phyloP scores from a whole-genome alignment of 2,113 vertebrate genomes.

The Sterrhoptilus dennistouni region DNA sequence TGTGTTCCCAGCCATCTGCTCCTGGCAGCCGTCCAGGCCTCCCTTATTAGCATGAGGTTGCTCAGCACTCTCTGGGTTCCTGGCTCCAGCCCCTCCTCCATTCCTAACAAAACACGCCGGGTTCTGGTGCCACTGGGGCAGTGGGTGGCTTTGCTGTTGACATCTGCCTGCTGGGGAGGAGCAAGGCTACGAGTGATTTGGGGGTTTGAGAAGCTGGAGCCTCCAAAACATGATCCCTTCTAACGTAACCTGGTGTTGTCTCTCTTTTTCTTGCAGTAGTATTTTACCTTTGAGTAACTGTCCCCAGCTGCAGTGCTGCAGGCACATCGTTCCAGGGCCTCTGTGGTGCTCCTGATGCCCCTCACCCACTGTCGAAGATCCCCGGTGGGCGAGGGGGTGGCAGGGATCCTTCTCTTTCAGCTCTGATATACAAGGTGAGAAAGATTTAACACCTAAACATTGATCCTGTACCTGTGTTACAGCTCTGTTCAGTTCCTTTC shows the following conservation, averaged over 20 bases:
- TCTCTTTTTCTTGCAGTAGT: constrained; percentile 78
- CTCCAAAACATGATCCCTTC: neutral
- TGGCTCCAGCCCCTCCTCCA: neutral
- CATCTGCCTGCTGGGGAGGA: neutral
- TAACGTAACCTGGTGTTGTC: neutral
- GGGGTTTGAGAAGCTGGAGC: neutral
- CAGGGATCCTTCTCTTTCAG: constrained; percentile 97
- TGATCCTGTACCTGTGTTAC: neutral
- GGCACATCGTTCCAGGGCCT: constrained; percentile 96
- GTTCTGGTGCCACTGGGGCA: neutral
- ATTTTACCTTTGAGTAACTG: constrained; percentile 86
- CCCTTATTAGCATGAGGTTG: constrained; percentile 30
- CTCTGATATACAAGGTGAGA: constrained; percentile 91
- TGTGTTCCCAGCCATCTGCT: constrained; percentile 16
- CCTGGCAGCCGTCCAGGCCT: constrained; percentile 24
- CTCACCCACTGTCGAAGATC: constrained; percentile 99
- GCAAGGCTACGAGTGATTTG: rapidly evolving
- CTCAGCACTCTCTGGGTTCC: neutral
- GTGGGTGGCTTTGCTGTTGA: neutral
- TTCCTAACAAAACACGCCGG: neutral
- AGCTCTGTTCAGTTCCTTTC: neutral
- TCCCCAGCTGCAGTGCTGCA: constrained; percentile 87
- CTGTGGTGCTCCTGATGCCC: constrained; percentile 99
- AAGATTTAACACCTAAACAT: neutral
- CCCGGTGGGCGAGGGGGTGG: constrained; percentile 98